Evolutionary conservation across 2,888 invertebrate genomes (phyloP), one percentile per base, ranked within the genome.

Genomic region (Mesorhabditis belari): DNA sequence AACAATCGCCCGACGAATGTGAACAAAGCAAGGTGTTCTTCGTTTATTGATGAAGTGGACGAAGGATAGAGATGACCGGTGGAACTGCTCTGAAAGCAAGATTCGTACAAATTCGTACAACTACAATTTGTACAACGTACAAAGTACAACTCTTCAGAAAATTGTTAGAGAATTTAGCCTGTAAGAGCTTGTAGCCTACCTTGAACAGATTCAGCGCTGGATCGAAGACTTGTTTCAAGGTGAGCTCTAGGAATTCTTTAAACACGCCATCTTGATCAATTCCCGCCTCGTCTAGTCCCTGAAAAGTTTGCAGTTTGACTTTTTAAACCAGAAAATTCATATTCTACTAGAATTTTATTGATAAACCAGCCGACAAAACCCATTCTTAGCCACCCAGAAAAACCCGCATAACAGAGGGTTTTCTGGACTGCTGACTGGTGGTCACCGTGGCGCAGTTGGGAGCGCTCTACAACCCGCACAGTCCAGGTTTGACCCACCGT

Each of bases 201-300:
- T 82, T 83, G 83, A 99, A 99, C 57, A 99, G 84, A 83, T 95
- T 96, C 55, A 98, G 84, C 0, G 92, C 89, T 1, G 98, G 98
- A 84, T 98, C 93, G 83, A 99, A 96, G 17, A 98, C 94, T 71
- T 88, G 87, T 80, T 92, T 91, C 71, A 98, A 92, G 1, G 94
- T 96, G 81, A 98, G 94, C 82, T 99, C 98, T 0, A 99, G 85
- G 81, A 99, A 99, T 84, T 99, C 79, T 86, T 86, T 89, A 81
- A 96, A 96, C 12, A 96, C 95, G 17, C 96, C 96, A 83, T 99
- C 96, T 84, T 98, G 98, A 84, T 99, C 98, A 70, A 99, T 98
- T n/a, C 98, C 98, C 1, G 96, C 96, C 84, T 99, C 98, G 81
- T 96, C 95, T 28, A 95, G 83, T 1, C 94, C 94, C 84, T 92